These are phyloP conservation scores for Smutsia gigantea DNA, from an alignment of 2,797 vertebrate genomes.

Conservation along the genomic window DNA sequence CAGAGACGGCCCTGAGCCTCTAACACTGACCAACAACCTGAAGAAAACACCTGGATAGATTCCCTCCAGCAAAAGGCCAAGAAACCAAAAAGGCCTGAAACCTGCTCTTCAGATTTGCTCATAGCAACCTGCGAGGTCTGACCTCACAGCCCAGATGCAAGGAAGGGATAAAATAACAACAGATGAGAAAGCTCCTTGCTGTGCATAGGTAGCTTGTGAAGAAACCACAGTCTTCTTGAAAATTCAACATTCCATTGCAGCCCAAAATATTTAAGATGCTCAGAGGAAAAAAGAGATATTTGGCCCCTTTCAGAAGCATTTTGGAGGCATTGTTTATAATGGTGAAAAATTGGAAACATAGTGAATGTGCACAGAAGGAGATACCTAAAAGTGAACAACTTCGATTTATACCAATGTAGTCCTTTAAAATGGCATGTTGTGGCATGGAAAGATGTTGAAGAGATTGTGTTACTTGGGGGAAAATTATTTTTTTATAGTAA, in stretches of 20 bases:
- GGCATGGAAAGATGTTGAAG: neutral
- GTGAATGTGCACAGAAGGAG: neutral
- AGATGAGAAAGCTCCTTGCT: neutral
- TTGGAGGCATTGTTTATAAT: neutral
- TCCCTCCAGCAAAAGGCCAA: neutral
- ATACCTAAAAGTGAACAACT: neutral
- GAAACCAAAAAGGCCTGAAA: neutral
- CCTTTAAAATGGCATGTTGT: neutral
- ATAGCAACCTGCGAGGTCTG: neutral
- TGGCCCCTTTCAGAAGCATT: neutral
- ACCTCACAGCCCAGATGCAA: neutral
- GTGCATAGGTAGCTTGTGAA: neutral
- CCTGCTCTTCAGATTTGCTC: neutral
- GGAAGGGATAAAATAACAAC: neutral
- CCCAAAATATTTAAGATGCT: neutral
- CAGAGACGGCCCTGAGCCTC: neutral
- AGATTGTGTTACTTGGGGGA: neutral
- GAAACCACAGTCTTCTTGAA: neutral
- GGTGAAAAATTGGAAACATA: neutral
- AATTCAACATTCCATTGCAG: neutral
- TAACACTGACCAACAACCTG: neutral
- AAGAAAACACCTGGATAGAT: neutral
- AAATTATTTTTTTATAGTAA: neutral
- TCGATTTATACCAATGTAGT: neutral
- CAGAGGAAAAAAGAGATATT: neutral